A percentile compares a stretch with the other conserved stretches of the same genome.
Evolutionary conservation across 2,797 vertebrate genomes (phyloP).

Genomic region (Ceryle rudis): DNA sequence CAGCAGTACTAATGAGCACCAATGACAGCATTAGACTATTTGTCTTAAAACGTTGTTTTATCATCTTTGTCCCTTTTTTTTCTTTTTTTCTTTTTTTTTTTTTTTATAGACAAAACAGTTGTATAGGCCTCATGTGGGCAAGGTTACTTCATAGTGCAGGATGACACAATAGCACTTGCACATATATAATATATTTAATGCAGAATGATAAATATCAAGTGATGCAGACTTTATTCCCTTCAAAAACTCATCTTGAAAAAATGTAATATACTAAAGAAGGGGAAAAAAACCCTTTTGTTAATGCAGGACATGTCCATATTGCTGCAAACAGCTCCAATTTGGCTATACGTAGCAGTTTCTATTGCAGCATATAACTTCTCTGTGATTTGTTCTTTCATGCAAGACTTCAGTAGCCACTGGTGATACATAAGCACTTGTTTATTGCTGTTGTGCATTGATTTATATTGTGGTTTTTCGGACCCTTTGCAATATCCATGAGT

Average conservation of each 20-base stretch:
- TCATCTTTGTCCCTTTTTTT: not conserved
- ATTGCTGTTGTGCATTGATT: not conserved
- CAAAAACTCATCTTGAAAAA: not conserved
- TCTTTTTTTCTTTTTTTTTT: not conserved
- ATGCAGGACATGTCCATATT: fast-evolving
- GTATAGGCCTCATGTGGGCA: too few relatives aligned
- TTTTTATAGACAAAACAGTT: too few relatives aligned
- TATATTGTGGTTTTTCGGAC: conserved; percentile 9
- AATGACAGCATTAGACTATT: not conserved
- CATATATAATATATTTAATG: not conserved
- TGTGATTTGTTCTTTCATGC: not conserved
- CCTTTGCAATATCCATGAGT: not conserved
- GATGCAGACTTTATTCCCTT: not conserved
- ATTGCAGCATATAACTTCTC: not conserved
- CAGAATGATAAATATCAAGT: not conserved
- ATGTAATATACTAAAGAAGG: not conserved
- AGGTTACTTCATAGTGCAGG: too few relatives aligned
- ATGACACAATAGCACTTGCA: too few relatives aligned
- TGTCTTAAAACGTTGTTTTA: not conserved
- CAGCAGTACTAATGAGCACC: not conserved
- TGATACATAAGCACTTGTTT: not conserved
- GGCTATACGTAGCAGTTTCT: not conserved
- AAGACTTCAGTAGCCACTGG: not conserved
- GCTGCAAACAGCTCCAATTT: not conserved
- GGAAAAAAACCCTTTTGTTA: not conserved